These are phyloP conservation scores for Sarcophaga variegata DNA, from an alignment of 2,888 invertebrate species.

Conservation along the genomic window DNA sequence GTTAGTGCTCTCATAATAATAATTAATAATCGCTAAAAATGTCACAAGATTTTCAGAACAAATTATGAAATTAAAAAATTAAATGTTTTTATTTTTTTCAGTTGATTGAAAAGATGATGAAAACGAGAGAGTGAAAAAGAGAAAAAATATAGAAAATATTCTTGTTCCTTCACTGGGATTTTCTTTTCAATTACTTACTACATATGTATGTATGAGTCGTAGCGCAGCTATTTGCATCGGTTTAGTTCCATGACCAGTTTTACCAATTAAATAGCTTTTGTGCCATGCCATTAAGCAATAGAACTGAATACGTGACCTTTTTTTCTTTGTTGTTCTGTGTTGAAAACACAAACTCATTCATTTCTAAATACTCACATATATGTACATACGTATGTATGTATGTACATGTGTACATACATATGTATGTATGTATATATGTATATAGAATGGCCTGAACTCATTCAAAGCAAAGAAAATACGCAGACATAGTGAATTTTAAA, in stretches of 20 bases:
- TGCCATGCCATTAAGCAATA: constrained; percentile 43
- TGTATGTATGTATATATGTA: too few species aligned
- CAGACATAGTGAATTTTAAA: constrained; percentile 46
- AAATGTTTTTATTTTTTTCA: background rate
- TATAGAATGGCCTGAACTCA: background rate
- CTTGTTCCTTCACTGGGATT: background rate
- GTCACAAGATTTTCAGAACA: too few species aligned
- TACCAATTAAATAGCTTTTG: constrained; percentile 54
- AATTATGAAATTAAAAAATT: background rate
- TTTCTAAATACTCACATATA: background rate
- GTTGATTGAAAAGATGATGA: background rate
- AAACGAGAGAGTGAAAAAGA: background rate
- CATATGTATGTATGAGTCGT: background rate
- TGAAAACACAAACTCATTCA: background rate
- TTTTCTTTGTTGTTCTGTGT: constrained; percentile 3
- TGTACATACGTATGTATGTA: too few species aligned
- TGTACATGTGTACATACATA: too few species aligned
- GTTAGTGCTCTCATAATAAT: too few species aligned
- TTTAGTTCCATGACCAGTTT: constrained; percentile 22
- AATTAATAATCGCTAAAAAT: too few species aligned
- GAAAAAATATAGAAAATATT: constrained; percentile 14
- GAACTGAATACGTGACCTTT: constrained; percentile 59
- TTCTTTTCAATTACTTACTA: constrained; percentile 19
- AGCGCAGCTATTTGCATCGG: background rate
- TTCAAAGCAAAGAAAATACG: background rate